Percentiles rank a stretch among this genome's conserved stretches.
These are phyloP conservation scores for Sorex araneus DNA, from an alignment of 2,113 vertebrate species.

Conservation along the genomic window DNA sequence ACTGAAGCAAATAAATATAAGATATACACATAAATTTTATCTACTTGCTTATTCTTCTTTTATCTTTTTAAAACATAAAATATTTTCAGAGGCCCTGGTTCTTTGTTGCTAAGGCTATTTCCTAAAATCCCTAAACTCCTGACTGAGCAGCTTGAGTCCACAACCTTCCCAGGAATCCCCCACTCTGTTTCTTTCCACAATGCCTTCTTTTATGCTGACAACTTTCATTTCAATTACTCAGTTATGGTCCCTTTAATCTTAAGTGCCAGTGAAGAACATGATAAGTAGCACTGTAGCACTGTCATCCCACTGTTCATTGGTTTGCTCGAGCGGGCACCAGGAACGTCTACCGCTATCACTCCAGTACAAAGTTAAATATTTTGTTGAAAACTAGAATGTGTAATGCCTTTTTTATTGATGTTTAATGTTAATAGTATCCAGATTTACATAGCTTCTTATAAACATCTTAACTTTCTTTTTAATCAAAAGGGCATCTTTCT, in stretches of 20 bases:
- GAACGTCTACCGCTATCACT: too few species aligned
- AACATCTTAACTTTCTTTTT: slow-evolving; percentile 56
- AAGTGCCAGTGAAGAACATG: slow-evolving; percentile 63
- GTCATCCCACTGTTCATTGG: too few species aligned
- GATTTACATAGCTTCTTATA: slow-evolving; percentile 70
- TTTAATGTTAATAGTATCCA: slow-evolving; percentile 74
- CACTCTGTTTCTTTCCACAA: slow-evolving; percentile 10
- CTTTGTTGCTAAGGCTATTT: background rate
- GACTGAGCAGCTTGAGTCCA: background rate
- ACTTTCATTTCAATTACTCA: slow-evolving; percentile 56
- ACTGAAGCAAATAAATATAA: background rate
- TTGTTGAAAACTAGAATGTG: slow-evolving; percentile 75
- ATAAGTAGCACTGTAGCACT: too few species aligned
- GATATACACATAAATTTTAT: background rate
- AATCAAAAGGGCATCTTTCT: slow-evolving; percentile 67
- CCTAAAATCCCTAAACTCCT: background rate
- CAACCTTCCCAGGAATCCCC: background rate
- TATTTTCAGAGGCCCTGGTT: background rate
- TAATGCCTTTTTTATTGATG: slow-evolving; percentile 78
- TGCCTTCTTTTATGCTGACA: slow-evolving; percentile 62
- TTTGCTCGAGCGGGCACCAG: too few species aligned
- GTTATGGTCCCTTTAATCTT: slow-evolving; percentile 63
- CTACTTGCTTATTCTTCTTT: background rate
- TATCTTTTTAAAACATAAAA: slow-evolving; percentile 1
- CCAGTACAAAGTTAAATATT: slow-evolving; percentile 72